Evolutionary conservation across 2,888 invertebrate species (phyloP).

Genomic region (Anaspis maculata): DNA sequence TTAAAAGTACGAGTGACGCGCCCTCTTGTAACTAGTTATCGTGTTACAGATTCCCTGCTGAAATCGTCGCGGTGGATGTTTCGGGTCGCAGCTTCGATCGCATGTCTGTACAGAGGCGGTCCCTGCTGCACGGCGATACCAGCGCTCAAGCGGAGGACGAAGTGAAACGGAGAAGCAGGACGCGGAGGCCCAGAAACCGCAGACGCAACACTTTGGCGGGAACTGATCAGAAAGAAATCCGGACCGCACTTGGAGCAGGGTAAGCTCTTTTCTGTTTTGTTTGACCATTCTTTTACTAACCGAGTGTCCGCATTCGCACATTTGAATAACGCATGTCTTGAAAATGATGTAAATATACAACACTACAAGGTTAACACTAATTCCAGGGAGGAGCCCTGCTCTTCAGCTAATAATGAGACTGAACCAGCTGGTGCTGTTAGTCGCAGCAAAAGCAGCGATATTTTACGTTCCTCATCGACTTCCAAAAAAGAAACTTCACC

Average conservation of each 20-base stretch:
- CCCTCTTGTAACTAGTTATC: conserved; percentile 7
- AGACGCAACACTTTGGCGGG: conserved; percentile 86
- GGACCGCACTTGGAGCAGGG: conserved; percentile 71
- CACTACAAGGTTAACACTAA: conserved; percentile 13
- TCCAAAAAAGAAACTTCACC: conserved; percentile 48
- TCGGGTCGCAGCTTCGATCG: conserved; percentile 82
- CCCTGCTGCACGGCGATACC: conserved; percentile 56
- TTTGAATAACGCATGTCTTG: background rate
- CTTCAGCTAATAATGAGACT: conserved; percentile 36
- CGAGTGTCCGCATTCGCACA: conserved; percentile 16
- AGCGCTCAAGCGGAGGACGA: conserved; percentile 22
- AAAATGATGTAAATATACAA: background rate
- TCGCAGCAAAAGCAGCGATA: conserved; percentile 68
- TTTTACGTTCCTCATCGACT: conserved; percentile 49
- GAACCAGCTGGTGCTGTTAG: conserved; percentile 48
- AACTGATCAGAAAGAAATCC: conserved; percentile 83
- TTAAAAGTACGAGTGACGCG: conserved; percentile 4
- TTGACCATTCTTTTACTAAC: conserved; percentile 5
- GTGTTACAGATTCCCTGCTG: conserved; percentile 77
- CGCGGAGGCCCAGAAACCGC: conserved; percentile 70
- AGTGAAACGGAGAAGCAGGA: conserved; percentile 63
- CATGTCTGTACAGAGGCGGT: conserved; percentile 79
- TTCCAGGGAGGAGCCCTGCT: conserved; percentile 35
- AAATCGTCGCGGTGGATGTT: conserved; percentile 82
- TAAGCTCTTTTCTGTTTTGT: conserved; percentile 47